Conservation (phyloP, 2,888 invertebrate species). For the Ectemnius cavifrons region DNA sequence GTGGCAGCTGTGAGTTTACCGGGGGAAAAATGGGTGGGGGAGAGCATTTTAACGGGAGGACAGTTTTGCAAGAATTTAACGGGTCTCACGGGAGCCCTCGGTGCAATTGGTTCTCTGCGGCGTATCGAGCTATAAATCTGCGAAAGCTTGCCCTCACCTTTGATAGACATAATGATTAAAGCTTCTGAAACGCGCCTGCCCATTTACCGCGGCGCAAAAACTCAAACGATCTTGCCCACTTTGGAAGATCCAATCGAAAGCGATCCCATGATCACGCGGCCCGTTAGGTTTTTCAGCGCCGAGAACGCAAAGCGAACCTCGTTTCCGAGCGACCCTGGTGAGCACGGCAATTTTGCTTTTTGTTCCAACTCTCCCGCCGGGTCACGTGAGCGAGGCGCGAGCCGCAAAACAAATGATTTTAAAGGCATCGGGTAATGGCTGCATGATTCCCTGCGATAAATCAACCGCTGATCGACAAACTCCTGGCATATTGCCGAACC, state of each 20-base stretch:
- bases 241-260: conserved; percentile 48
- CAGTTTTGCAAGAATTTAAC: no score
- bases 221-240: conserved; percentile 29
- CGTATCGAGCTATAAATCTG: no score
- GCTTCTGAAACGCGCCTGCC: neutral
- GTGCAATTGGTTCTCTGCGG: no score
- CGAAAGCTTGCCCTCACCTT: neutral
- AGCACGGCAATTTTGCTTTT: conserved; percentile 61
- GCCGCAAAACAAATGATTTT: no score
- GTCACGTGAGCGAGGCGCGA: no score
- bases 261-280: conserved; percentile 58
- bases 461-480: no score
- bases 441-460: no score
- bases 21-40: no score
- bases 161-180: conserved; percentile 15
- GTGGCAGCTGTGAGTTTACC: neutral
- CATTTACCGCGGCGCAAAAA: conserved; percentile 18
- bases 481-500: no score
- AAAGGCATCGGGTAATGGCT: no score
- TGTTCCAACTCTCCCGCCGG: conserved; percentile 18
- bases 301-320: conserved; percentile 45
- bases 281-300: conserved; percentile 46
- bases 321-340: conserved; percentile 57
- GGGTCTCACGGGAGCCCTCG: no score
- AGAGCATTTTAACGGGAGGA: no score